A percentile compares a stretch with the other conserved stretches of the same genome.
phyloP scores from a whole-genome alignment of 2,888 invertebrate species.

The Pandemis corylana region DNA sequence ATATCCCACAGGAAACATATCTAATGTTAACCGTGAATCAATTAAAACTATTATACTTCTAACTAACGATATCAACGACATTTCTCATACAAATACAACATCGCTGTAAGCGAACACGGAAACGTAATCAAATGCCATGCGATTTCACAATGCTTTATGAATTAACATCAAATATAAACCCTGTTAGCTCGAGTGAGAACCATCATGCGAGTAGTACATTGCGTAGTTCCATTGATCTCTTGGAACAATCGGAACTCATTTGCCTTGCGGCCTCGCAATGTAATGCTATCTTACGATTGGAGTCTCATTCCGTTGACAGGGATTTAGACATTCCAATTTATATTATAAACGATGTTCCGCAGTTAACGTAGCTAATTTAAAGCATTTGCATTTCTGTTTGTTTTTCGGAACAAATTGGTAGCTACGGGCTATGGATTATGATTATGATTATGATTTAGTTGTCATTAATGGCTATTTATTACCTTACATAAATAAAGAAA shows the following conservation, averaged over 20 bases:
- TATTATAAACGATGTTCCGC: constrained; percentile 64
- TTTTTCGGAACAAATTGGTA: constrained; percentile 51
- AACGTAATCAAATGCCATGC: constrained; percentile 41
- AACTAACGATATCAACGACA: background rate
- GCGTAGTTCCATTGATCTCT: too few relatives aligned
- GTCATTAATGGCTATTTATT: constrained; percentile 22
- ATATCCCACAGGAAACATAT: too few relatives aligned
- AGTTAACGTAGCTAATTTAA: constrained; percentile 68
- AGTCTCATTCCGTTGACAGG: too few relatives aligned
- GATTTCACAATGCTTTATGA: constrained; percentile 62
- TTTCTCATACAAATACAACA: background rate
- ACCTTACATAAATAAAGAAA: background rate
- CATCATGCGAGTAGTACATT: too few relatives aligned
- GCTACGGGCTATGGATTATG: constrained; percentile 11
- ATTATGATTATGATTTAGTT: constrained; percentile 15
- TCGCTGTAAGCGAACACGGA: constrained; percentile 2
- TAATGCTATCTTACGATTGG: too few relatives aligned
- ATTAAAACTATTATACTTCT: background rate
- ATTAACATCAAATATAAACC: constrained; percentile 47
- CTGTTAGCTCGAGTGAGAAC: too few relatives aligned
- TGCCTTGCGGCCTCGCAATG: too few relatives aligned
- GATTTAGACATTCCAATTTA: constrained; percentile 58
- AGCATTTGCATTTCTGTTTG: constrained; percentile 68
- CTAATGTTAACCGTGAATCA: too few relatives aligned
- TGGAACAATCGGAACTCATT: too few relatives aligned